These are phyloP conservation scores for Solenodon paradoxus DNA, from an alignment of 2,113 vertebrate species.

Conservation along the genomic window DNA sequence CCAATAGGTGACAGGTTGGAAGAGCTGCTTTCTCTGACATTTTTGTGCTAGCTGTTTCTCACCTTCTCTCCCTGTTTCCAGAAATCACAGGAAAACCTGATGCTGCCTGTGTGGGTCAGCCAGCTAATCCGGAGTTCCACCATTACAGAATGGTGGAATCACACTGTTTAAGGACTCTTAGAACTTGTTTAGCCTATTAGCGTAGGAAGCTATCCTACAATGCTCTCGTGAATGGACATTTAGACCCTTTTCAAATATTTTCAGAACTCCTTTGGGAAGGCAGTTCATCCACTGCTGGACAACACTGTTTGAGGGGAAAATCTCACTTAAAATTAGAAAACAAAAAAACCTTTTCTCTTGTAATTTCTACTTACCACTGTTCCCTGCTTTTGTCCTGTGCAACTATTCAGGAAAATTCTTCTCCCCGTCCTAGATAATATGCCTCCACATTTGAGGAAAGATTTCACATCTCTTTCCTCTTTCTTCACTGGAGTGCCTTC, in stretches of 20 bases:
- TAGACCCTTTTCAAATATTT: background rate
- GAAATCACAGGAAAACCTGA: background rate
- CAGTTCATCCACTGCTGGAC: background rate
- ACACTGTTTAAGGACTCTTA: background rate
- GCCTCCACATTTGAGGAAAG: background rate
- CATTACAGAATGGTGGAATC: background rate
- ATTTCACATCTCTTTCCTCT: background rate
- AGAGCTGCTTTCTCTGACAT: background rate
- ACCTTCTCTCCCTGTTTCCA: background rate
- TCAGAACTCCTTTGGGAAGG: background rate
- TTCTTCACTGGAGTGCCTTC: background rate
- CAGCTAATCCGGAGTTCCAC: background rate
- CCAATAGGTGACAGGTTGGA: slow-evolving; percentile 1
- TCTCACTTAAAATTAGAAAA: background rate
- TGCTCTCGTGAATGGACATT: background rate
- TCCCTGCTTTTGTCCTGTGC: background rate
- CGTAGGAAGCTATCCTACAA: background rate
- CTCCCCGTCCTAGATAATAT: background rate
- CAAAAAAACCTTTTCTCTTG: background rate
- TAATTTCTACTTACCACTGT: background rate
- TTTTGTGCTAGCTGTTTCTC: background rate
- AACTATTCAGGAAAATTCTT: background rate
- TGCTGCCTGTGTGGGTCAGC: background rate
- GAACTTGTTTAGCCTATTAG: background rate
- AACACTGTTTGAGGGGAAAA: background rate